Conservation (phyloP, 2,113 vertebrate species). For the Ramphastos sulfuratus region DNA sequence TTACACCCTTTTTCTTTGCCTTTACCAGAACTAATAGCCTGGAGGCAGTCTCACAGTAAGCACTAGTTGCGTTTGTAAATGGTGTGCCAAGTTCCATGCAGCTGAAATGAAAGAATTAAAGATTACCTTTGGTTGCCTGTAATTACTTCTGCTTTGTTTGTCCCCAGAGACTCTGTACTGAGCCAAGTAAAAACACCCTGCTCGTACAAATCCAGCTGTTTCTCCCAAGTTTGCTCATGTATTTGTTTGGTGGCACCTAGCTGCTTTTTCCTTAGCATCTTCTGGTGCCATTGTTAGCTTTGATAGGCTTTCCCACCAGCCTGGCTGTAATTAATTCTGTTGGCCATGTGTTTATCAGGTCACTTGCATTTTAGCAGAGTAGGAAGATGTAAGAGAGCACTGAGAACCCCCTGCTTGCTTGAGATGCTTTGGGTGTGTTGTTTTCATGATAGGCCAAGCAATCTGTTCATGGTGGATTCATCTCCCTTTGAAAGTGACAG, state of each 20-base stretch:
- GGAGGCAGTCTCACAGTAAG: background rate
- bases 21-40: background rate
- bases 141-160: background rate
- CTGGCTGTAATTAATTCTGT: background rate
- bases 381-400: background rate
- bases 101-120: background rate
- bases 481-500: background rate
- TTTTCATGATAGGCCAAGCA: background rate
- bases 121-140: background rate
- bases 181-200: background rate
- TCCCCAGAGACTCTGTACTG: background rate
- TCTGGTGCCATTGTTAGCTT: background rate
- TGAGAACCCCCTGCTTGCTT: background rate
- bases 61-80: background rate
- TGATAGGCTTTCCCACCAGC: background rate
- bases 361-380: background rate
- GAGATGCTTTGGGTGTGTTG: background rate
- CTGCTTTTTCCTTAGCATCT: background rate
- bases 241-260: background rate
- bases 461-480: background rate
- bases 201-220: background rate
- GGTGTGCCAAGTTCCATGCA: background rate
- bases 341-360: background rate
- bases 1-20: background rate
- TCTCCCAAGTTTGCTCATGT: background rate